Base-by-base conservation (phyloP, 1,140 invertebrate genomes). In the Delia radicum region DNA sequence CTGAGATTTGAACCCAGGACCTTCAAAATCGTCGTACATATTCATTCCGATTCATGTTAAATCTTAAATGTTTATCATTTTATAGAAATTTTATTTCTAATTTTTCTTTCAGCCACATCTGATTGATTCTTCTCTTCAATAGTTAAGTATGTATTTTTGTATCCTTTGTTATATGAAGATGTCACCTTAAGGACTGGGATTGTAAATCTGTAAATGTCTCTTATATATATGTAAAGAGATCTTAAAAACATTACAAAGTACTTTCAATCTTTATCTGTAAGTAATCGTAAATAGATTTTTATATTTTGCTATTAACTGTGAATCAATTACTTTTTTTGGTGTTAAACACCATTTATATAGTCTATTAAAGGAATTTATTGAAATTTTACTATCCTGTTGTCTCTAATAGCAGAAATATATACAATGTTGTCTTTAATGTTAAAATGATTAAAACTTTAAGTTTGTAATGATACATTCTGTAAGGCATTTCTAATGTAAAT, bases 41-140 rank as follows among this genome's bases (percentile, higher is more conserved):
- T n/a, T n/a, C n/a, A n/a, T n/a, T n/a, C n/a, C n/a, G n/a, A 69
- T 69, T 69, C 29, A 33, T 69, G 65, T 37, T 37, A 28, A 33
- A 69, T 33, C 65, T 69, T 69, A 33, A 69, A 69, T 69, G 65
- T 33, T 69, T 26, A 69, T 69, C 65, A 37, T 69, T 69, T 69
- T 33, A 69, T 69, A 69, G 65, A 69, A 28, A 69, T 69, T 18
- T 69, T 33, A 55, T 21, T 55, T 55, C 48, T 4, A 21, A n/a
- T 55, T 6, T 33, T 31, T 24, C 65, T 12, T 33, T 37, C 28
- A 21, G n/a, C 31, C 29, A 33, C 8, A 21, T 8, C 3, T 67
- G 29, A 5, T 21, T 55, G 21, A 21, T 0, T 21, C 18, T 21
- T 24, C 48, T 24, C 10, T 55, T 55, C 21, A 24, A 55, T n/a